Evolutionary conservation across 2,797 vertebrate species (phyloP).

Genomic region (Anguilla anguilla): DNA sequence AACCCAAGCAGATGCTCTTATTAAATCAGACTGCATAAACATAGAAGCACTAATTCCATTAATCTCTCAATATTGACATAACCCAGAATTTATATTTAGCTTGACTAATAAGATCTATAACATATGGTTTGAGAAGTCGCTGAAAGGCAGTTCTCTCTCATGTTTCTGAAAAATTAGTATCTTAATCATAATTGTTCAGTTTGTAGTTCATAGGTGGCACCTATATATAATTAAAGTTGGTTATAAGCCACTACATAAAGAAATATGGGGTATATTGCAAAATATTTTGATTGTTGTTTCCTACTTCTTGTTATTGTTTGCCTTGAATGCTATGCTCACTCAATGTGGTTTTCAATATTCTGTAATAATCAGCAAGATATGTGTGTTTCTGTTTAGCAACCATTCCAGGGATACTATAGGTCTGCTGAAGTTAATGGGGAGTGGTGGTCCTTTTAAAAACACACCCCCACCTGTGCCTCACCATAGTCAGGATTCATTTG

Average conservation of each 20-base stretch:
- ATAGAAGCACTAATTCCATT: conserved; percentile 63
- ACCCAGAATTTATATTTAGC: conserved; percentile 61
- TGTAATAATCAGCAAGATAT: background rate
- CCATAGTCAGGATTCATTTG: no score
- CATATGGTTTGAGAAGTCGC: background rate
- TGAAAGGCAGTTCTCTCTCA: background rate
- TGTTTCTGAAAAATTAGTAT: background rate
- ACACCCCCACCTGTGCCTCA: no score
- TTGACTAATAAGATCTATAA: conserved; percentile 49
- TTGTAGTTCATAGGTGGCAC: background rate
- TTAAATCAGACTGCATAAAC: conserved; percentile 70
- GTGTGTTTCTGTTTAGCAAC: no score
- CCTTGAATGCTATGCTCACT: background rate
- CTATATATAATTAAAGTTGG: background rate
- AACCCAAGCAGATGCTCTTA: conserved; percentile 56
- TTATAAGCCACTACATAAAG: background rate
- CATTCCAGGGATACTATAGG: no score
- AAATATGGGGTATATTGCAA: background rate
- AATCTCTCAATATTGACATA: conserved; percentile 66
- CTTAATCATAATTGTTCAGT: background rate
- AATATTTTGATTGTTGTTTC: background rate
- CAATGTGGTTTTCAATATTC: background rate
- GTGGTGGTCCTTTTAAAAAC: no score
- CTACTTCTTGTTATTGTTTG: background rate
- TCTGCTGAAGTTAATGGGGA: no score